Evolutionary conservation across 1,140 invertebrate genomes (phyloP).

Genomic region (Drosophila baimaii): DNA sequence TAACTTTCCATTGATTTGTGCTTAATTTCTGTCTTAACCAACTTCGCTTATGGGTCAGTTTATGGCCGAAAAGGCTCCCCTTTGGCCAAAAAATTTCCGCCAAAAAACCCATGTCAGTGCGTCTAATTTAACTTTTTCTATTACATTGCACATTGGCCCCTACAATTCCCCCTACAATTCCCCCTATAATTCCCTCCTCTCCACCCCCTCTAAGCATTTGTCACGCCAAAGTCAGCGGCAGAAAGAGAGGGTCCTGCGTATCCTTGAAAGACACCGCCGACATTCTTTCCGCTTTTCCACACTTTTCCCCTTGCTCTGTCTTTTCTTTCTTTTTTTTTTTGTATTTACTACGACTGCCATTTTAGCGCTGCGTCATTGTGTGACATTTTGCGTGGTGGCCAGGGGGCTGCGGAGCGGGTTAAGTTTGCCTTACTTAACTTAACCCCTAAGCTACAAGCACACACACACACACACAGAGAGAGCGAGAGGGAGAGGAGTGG

Average conservation of each 20-base stretch:
- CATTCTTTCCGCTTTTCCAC: constrained; percentile 19
- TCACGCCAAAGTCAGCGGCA: constrained; percentile 50
- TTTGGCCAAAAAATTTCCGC: neutral
- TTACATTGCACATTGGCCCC: constrained; percentile 68
- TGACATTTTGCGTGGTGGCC: constrained; percentile 63
- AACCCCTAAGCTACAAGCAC: constrained; percentile 50
- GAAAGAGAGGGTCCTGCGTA: constrained; percentile 25
- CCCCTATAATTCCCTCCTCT: no score
- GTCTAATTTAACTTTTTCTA: constrained; percentile 82
- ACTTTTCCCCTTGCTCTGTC: neutral
- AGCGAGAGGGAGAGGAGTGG: neutral
- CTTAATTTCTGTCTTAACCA: neutral
- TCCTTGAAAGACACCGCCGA: constrained; percentile 66
- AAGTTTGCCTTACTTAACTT: constrained; percentile 66
- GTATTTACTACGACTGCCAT: constrained; percentile 52
- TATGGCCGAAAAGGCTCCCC: neutral
- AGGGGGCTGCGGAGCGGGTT: constrained; percentile 1
- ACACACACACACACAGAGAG: constrained; percentile 21
- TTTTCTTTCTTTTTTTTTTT: constrained; percentile 16
- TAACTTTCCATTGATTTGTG: neutral
- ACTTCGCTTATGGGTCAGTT: constrained; percentile 1
- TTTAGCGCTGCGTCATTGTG: constrained; percentile 75
- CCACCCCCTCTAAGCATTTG: constrained; percentile 55
- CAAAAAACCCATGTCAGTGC: constrained; percentile 50
- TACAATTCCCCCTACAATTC: no score